Base-by-base conservation (phyloP, 2,888 invertebrate genomes). In the Nyleta sp. region DNA sequence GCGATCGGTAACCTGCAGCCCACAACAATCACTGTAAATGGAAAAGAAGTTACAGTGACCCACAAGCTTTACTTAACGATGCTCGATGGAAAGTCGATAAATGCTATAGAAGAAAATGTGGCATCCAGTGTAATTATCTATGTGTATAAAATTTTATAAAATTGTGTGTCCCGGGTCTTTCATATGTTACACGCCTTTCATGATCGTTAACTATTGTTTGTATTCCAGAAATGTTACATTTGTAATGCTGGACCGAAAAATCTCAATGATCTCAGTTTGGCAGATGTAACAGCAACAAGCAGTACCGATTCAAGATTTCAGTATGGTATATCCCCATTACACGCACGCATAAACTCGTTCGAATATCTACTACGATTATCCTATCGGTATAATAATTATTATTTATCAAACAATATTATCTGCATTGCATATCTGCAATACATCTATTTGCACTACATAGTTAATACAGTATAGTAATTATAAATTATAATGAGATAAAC, bases 261-360 rank as follows among this genome's bases (percentile, higher is more conserved):
- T 31, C 17, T 50, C 5, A 50, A 50, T 28, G 31, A 50, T 31
- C 20, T 50, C 6, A 31, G n/a, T 31, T 50, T 50, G 50, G 28
- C 50, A 15, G 18, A 44, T 38, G 38, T 38, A 44, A 20, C 44
- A 17, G 44, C 17, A 3, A 18, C 44, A 7, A 44, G 20, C 33
- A 52, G 17, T 38, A 38, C 38, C 28, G 52, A 44, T 44, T 18
- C 44, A 4, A 46, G 15, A 5, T 60, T 60, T 7, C 18, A 60
- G 15, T 60, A 64, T 64, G 64, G 64, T 10, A 64, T 64, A 18
- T 46, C 50, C 31, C 64, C 64, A 2, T 50, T 64, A 11, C 64
- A 64, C 28, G 64, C 64, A 17, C 40, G 64, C 22, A 64, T 64
- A 40, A 64, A 50, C 7, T 50, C 50, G 11, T 64, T 64, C 11